Evolutionary conservation across 2,888 invertebrate genomes (phyloP).

Genomic region (Hyppa rectilinea): DNA sequence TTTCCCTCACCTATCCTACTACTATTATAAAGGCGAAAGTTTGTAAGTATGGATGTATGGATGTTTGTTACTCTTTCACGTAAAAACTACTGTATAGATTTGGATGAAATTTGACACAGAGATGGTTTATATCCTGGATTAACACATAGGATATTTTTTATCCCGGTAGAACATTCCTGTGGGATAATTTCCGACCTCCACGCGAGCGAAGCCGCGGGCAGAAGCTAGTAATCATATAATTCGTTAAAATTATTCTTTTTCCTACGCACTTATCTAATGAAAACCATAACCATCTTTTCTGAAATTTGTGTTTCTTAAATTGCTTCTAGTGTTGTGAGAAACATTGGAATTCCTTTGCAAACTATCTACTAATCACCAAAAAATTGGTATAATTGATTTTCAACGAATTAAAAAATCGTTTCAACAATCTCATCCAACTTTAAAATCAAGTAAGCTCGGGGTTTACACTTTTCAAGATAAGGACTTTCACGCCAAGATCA

Average conservation of each 20-base stretch:
- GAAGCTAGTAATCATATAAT: not conserved
- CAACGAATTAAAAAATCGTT: not conserved
- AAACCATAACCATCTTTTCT: not conserved
- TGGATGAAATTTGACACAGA: too few species aligned
- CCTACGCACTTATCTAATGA: not conserved
- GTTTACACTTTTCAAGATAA: conserved; percentile 29
- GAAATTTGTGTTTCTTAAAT: not conserved
- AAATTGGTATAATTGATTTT: not conserved
- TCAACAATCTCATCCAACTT: conserved; percentile 16
- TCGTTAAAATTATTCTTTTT: conserved; percentile 13
- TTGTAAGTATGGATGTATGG: too few species aligned
- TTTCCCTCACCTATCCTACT: conserved; percentile 1
- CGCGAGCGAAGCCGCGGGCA: too few species aligned
- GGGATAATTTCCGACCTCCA: too few species aligned
- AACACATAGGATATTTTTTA: too few species aligned
- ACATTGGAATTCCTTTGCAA: not conserved
- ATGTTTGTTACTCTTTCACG: too few species aligned
- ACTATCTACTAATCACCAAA: not conserved
- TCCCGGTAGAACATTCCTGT: too few species aligned
- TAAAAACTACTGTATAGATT: too few species aligned
- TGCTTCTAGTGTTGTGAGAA: not conserved
- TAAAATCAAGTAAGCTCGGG: conserved; percentile 31
- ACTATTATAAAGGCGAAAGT: too few species aligned
- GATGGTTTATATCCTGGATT: too few species aligned
- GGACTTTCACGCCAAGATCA: conserved; percentile 10